Base-by-base conservation (phyloP, 2,888 invertebrate genomes). In the Nomada lathburiana region DNA sequence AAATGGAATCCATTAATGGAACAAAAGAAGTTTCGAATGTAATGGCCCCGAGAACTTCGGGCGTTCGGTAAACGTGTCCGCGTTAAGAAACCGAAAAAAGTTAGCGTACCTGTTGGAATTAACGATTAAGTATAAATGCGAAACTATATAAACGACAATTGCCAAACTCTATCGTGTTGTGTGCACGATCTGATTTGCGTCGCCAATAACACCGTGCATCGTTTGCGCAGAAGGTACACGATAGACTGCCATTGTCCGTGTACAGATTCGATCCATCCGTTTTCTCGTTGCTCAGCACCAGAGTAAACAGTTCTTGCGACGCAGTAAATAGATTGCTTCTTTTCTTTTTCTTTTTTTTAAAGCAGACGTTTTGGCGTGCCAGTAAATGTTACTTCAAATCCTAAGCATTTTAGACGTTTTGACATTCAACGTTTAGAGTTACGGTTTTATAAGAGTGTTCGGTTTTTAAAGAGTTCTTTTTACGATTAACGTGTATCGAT, bases 211-310 rank as follows among this genome's bases (percentile, higher is more conserved):
- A 50, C 50, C 20, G 20, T 50, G 52, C 63, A 72, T 26, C 52
- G 55, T 55, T 65, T 69, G 44, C 4, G 36, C 36, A 57, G 53
- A 76, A 69, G 47, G 62, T 71, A 72, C 73, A 65, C 68, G 44
- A 70, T 62, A 60, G 73, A 86, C 80, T 62, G 57, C 60, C 59
- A 71, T 68, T 47, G 64, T 59, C 76, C 83, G 68, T 59, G 59
- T 71, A 67, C 70, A 78, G 63, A 55, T 52, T 55, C 63, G 75
- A 74, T 74, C 77, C 70, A 63, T 86, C 53, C 55, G 74, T 72
- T 82, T 82, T 64, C 71, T 63, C 62, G 62, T 76, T 65, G 72
- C 60, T 65, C 70, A 71, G 62, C 82, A 81, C 26, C 82, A 68
- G 69, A 71, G 57, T 71, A 29, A 74, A 67, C 26, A 80, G 23